Percentiles rank a stretch among this genome's conserved stretches.
Conservation (phyloP, 1,140 invertebrate genomes). For the Choristoneura fumiferana region DNA sequence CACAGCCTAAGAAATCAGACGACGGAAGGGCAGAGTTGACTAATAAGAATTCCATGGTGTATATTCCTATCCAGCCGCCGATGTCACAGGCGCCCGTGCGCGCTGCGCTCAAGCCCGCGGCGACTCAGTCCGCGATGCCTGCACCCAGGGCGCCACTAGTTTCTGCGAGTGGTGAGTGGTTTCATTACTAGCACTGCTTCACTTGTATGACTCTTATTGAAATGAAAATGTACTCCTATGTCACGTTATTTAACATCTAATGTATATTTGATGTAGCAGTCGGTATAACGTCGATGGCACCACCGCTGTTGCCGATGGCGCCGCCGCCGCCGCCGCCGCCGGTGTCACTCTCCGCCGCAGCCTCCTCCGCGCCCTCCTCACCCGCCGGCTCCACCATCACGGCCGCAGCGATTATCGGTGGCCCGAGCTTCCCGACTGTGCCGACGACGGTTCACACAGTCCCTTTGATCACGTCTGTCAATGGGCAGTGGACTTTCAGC, state of each 20-base stretch:
- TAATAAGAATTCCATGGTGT: conserved; percentile 72
- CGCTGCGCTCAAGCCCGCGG: conserved; percentile 25
- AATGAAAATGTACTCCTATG: too few species aligned
- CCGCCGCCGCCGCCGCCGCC: conserved; percentile 22
- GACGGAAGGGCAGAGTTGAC: conserved; percentile 59
- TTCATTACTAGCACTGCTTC: too few species aligned
- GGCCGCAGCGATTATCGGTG: conserved; percentile 1
- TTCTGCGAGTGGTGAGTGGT: conserved; percentile 35
- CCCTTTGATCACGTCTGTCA: conserved; percentile 62
- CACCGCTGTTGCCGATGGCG: conserved; percentile 29
- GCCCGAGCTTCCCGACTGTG: conserved; percentile 34
- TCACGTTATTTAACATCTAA: too few species aligned
- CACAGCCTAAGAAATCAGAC: conserved; percentile 56
- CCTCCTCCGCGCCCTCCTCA: conserved; percentile 5
- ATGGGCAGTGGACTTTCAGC: conserved; percentile 70
- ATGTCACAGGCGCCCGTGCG: conserved; percentile 51
- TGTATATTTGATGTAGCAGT: conserved; percentile 30
- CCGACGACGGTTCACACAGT: conserved; percentile 59
- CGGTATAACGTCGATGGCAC: conserved; percentile 41
- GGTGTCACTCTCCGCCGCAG: conserved; percentile 25
- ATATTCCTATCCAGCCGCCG: conserved; percentile 69
- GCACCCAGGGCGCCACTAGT: conserved; percentile 17
- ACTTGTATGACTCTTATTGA: too few species aligned
- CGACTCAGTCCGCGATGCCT: conserved; percentile 23
- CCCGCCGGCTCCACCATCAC: conserved; percentile 9